Percentiles rank a stretch among this genome's conserved stretches.
phyloP scores from a whole-genome alignment of 2,113 vertebrate species.

The Nannobrachium achirus region DNA sequence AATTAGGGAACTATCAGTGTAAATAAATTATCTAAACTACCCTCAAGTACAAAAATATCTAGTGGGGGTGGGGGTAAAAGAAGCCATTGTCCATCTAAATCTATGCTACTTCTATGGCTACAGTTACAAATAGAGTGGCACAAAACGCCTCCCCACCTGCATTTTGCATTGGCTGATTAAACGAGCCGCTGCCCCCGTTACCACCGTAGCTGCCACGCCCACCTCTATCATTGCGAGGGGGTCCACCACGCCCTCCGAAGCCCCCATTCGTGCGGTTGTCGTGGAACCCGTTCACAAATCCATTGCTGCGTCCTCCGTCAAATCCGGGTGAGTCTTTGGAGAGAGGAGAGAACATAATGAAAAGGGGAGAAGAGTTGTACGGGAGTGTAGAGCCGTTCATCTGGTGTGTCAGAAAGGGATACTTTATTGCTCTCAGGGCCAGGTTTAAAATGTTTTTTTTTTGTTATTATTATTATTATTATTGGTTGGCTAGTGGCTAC shows the following conservation, averaged over 20 bases:
- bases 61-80: background rate
- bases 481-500: too few species aligned
- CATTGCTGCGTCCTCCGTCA: slow-evolving; percentile 79
- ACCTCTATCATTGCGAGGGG: slow-evolving; percentile 82
- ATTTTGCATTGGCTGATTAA: slow-evolving; percentile 78
- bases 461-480: too few species aligned
- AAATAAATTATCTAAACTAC: too few species aligned
- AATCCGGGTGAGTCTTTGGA: slow-evolving; percentile 79
- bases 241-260: slow-evolving; percentile 78
- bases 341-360: slow-evolving; percentile 1
- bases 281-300: slow-evolving; percentile 85
- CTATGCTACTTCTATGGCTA: slow-evolving; percentile 13
- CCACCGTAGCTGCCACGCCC: slow-evolving; percentile 75
- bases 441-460: too few species aligned
- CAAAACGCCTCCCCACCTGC: slow-evolving; percentile 67
- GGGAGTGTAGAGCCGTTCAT: background rate
- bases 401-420: background rate
- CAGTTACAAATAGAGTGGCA: background rate
- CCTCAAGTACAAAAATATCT: background rate
- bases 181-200: slow-evolving; percentile 76
- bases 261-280: slow-evolving; percentile 83
- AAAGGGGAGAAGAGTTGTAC: slow-evolving; percentile 5
- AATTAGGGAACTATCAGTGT: background rate
- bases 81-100: background rate
- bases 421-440: too few species aligned